phyloP scores from a whole-genome alignment of 2,888 invertebrate genomes.

The Tetrapedia diversipes region DNA sequence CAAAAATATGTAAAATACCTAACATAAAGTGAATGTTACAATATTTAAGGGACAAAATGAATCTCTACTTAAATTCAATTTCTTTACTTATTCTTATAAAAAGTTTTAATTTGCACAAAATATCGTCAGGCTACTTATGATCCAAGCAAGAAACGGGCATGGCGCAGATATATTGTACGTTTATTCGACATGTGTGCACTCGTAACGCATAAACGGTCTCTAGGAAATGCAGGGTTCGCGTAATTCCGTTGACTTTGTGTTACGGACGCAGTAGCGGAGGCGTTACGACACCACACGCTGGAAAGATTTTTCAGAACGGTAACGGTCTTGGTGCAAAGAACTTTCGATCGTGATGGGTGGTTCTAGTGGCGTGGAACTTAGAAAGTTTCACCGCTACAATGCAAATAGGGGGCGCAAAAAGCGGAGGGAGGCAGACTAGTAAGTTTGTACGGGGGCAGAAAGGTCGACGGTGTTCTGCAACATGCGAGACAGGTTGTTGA shows the following conservation, averaged over 20 bases:
- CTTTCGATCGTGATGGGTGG: conserved; percentile 62
- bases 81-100: too few relatives aligned
- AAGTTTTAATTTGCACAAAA: too few relatives aligned
- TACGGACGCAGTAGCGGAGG: conserved; percentile 12
- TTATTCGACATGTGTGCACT: conserved; percentile 6
- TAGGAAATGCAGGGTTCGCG: conserved; percentile 60
- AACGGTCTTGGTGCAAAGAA: conserved; percentile 49
- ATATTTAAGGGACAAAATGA: too few relatives aligned
- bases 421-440: conserved; percentile 1
- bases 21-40: too few relatives aligned
- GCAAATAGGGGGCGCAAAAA: conserved; percentile 49
- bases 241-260: conserved; percentile 58
- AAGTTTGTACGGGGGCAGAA: conserved; percentile 26
- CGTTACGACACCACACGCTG: conserved; percentile 50
- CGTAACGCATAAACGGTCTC: conserved; percentile 54
- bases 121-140: too few relatives aligned
- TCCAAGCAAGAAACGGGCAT: neutral
- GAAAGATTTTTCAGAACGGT: conserved; percentile 51
- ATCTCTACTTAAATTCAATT: too few relatives aligned
- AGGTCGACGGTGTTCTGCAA: conserved; percentile 44
- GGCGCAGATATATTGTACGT: conserved; percentile 30
- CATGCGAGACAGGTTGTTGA: conserved; percentile 58
- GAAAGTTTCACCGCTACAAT: conserved; percentile 60
- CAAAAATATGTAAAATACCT: too few relatives aligned
- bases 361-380: conserved; percentile 53